Percentiles rank a stretch among this genome's conserved stretches.
phyloP scores from a whole-genome alignment of 2,113 vertebrate species.

The Carassius auratus region DNA sequence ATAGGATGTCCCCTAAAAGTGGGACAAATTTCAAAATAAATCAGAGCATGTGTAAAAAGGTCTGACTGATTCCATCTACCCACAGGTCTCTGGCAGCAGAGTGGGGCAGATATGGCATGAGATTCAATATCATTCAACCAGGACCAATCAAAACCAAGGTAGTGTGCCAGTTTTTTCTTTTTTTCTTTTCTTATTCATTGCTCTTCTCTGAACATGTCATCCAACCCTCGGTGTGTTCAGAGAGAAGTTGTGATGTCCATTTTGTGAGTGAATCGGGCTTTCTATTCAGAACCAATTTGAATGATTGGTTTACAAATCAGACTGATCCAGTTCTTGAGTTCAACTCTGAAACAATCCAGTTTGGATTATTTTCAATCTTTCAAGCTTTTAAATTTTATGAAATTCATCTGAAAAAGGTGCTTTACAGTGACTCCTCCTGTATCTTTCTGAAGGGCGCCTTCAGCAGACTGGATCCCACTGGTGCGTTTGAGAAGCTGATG shows the following conservation, averaged over 20 bases:
- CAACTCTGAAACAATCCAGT: neutral
- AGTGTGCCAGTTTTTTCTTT: neutral
- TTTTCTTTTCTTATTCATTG: neutral
- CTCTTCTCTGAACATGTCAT: neutral
- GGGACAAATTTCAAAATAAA: neutral
- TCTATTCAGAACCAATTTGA: neutral
- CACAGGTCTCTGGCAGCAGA: slow-evolving; percentile 92
- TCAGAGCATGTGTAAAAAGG: neutral
- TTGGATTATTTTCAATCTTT: neutral
- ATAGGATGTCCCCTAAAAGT: neutral
- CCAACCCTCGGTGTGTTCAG: neutral
- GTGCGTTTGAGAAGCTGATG: slow-evolving; percentile 66
- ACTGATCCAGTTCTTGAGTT: neutral
- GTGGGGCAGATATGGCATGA: slow-evolving; percentile 92
- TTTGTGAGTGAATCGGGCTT: neutral
- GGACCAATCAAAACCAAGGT: slow-evolving; percentile 97
- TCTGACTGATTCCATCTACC: slow-evolving; percentile 52
- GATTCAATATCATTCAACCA: slow-evolving; percentile 97
- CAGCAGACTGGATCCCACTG: slow-evolving; percentile 90
- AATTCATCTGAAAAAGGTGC: neutral
- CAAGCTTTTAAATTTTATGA: neutral
- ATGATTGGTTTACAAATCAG: neutral
- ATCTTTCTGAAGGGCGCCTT: slow-evolving; percentile 85
- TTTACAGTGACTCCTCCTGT: neutral
- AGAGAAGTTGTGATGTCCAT: neutral